Evolutionary conservation across 2,113 vertebrate genomes (phyloP), one percentile per base, ranked within the genome.

Genomic region (Pelusios castaneus): DNA sequence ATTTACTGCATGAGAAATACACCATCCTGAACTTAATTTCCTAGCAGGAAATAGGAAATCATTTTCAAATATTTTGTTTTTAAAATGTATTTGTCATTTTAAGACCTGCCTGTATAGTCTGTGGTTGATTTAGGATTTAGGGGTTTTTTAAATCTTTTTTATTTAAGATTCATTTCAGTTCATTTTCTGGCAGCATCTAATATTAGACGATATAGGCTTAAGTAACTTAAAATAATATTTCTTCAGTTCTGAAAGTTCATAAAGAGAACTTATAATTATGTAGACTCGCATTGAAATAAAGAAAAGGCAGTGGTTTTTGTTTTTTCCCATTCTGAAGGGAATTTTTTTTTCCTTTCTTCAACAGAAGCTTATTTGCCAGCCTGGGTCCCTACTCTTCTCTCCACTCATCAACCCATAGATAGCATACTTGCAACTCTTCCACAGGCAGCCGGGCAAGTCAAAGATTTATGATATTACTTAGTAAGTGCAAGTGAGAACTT

Each of bases 401-500:
- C 55, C 88, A 94, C 80, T 67, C 88, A 89, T 92, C 58, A 83
- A 89, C 75, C 11, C 47, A 82, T 82, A 82, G 45, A 88, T 60
- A 88, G 76, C 82, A 89, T 85, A 38, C 27, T 47, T 94, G 43
- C 91, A 92, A 89, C 87, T 75, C 85, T 80, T 96, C 90, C 87
- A 93, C 93, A 94, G 80, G 75, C 91, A 93, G 88, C 55, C 67
- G 90, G 85, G 95, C 11, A 6, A 84, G 24, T 90, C 93, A 82
- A 91, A 96, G 96, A 97, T 96, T 96, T 94, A 96, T 95, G 51
- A 86, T 63, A 77, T 91, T 95, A 82, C 92, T 94, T 93, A 87
- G 80, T 80, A 84, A 96, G 94, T 90, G 88, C 92, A 96, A 96
- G 88, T 45, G 91, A 10, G 5, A 95, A 96, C 97, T 94, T 92